These are phyloP conservation scores for Hyles euphorbiae DNA, from an alignment of 1,140 invertebrate species.

Conservation along the genomic window DNA sequence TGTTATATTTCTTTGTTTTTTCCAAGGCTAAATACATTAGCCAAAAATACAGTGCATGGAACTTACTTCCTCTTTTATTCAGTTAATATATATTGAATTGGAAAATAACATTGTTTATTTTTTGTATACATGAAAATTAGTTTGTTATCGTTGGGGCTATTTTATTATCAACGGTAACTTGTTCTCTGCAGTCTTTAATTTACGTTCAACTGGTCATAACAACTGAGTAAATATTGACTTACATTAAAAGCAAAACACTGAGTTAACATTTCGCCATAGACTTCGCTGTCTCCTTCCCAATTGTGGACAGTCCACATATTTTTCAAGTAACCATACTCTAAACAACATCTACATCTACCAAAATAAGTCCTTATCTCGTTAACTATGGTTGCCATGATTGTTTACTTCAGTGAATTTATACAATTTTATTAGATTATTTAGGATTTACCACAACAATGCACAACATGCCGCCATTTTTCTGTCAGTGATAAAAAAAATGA, in stretches of 20 bases:
- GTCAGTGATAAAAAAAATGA: too few relatives aligned
- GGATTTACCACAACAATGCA: too few relatives aligned
- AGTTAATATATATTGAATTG: not conserved
- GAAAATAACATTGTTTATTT: not conserved
- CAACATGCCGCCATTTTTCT: too few relatives aligned
- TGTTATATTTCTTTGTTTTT: too few relatives aligned
- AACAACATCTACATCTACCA: constrained; percentile 39
- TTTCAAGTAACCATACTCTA: constrained; percentile 35
- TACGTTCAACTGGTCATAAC: too few relatives aligned
- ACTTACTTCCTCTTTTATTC: not conserved
- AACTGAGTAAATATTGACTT: constrained; percentile 20
- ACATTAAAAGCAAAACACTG: constrained; percentile 39
- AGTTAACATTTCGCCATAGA: constrained; percentile 38
- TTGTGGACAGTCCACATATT: constrained; percentile 34
- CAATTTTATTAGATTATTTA: too few relatives aligned
- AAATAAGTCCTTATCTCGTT: constrained; percentile 17
- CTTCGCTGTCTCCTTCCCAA: constrained; percentile 24
- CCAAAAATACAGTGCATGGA: not conserved
- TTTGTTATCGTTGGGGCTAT: not conserved
- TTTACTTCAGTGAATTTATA: too few relatives aligned
- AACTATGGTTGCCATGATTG: too few relatives aligned
- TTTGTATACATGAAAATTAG: not conserved
- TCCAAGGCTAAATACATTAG: too few relatives aligned
- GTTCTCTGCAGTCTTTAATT: too few relatives aligned
- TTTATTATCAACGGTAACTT: too few relatives aligned